Evolutionary conservation across 2,113 vertebrate genomes (phyloP).

Genomic region (Leuciscus idus): DNA sequence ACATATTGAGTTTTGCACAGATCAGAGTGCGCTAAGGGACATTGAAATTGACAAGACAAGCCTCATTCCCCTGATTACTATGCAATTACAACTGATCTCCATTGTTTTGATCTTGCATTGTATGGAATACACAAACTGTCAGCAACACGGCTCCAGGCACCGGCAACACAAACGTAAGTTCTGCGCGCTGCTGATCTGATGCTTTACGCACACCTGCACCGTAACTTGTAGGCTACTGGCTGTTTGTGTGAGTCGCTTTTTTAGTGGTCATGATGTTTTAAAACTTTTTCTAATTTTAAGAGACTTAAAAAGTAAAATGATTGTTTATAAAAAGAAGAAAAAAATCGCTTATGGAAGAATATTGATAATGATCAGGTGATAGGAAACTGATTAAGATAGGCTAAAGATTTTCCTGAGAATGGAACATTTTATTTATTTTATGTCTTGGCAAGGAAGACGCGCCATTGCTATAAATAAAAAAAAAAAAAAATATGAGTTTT

Average conservation of each 20-base stretch:
- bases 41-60: conserved; percentile 78
- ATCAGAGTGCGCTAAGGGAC: conserved; percentile 66
- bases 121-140: conserved; percentile 98
- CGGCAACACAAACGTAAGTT: conserved; percentile 97
- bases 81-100: conserved; percentile 99
- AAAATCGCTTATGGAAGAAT: neutral
- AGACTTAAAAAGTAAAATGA: neutral
- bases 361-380: neutral
- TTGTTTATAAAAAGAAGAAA: neutral
- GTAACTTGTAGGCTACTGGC: neutral
- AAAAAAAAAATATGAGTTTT: too few species aligned
- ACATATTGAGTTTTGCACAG: conserved; percentile 44
- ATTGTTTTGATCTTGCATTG: conserved; percentile 98
- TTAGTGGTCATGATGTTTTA: neutral
- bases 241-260: neutral
- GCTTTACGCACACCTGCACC: conserved; percentile 58
- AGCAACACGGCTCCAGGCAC: conserved; percentile 92
- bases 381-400: neutral
- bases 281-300: neutral
- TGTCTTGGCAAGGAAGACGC: neutral
- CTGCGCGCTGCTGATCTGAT: conserved; percentile 35
- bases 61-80: conserved; percentile 94
- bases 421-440: neutral
- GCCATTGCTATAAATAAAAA: neutral
- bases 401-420: neutral